These are phyloP conservation scores for Sinocyclocheilus grahami DNA, from an alignment of 2,113 vertebrate genomes.

Conservation along the genomic window DNA sequence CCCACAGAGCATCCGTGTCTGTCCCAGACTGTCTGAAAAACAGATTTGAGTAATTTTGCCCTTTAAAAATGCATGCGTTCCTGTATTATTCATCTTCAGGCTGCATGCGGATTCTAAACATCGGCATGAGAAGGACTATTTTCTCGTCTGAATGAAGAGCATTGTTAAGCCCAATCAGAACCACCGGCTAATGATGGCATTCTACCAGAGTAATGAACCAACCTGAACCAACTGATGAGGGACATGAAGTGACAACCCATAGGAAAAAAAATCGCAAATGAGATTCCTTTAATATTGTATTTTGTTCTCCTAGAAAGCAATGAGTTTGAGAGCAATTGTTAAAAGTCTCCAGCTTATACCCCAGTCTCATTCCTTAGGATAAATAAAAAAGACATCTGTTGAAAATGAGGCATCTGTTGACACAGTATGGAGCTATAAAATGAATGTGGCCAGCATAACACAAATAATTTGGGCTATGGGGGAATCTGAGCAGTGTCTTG, in stretches of 20 bases:
- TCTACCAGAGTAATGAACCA: slow-evolving; percentile 19
- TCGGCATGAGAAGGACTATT: slow-evolving; percentile 17
- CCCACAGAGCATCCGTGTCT: slow-evolving; percentile 30
- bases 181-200: slow-evolving; percentile 12
- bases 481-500: no score
- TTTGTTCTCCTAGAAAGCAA: not conserved
- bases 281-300: not conserved
- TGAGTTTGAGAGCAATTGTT: not conserved
- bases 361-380: not conserved
- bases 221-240: not conserved
- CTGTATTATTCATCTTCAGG: slow-evolving; percentile 46
- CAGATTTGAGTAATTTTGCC: slow-evolving; percentile 46
- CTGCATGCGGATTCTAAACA: slow-evolving; percentile 50
- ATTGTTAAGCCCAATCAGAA: not conserved
- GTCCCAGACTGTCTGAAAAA: slow-evolving; percentile 26
- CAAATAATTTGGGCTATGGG: no score
- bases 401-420: not conserved
- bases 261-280: not conserved
- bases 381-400: not conserved
- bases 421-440: not conserved
- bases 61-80: slow-evolving; percentile 50
- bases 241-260: not conserved
- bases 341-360: not conserved
- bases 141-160: slow-evolving; percentile 34
- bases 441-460: not conserved